Conservation (phyloP, 1,140 invertebrate genomes). For the Drosophila navojoa region DNA sequence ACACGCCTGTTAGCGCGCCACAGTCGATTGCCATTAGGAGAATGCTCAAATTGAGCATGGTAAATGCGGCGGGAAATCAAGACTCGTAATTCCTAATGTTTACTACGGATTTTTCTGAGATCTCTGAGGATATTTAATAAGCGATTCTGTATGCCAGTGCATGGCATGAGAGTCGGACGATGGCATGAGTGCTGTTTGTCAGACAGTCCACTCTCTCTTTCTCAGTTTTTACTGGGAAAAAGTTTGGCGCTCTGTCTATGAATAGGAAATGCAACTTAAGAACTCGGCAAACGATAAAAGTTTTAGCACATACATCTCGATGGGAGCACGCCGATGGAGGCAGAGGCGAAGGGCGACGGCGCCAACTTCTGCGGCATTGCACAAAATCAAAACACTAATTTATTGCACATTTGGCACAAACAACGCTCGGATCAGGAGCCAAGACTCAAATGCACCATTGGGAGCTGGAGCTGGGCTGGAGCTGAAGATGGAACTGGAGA, state of each 20-base stretch:
- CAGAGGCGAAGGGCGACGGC: slow-evolving; percentile 31
- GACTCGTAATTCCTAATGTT: slow-evolving; percentile 69
- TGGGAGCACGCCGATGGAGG: background rate
- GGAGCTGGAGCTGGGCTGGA: slow-evolving; percentile 10
- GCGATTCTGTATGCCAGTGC: slow-evolving; percentile 50
- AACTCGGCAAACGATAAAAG: slow-evolving; percentile 69
- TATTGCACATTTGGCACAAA: slow-evolving; percentile 77
- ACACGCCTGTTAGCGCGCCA: slow-evolving; percentile 56
- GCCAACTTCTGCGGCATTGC: slow-evolving; percentile 63
- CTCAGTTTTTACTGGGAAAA: slow-evolving; percentile 14
- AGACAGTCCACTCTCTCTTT: background rate
- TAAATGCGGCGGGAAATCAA: slow-evolving; percentile 17
- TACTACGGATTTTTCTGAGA: slow-evolving; percentile 21
- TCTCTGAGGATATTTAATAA: slow-evolving; percentile 49
- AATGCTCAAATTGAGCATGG: slow-evolving; percentile 61
- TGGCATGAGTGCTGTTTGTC: slow-evolving; percentile 4
- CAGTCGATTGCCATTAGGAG: slow-evolving; percentile 43
- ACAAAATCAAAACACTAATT: slow-evolving; percentile 81
- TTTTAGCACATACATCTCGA: slow-evolving; percentile 61
- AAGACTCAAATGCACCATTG: slow-evolving; percentile 53
- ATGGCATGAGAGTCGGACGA: slow-evolving; percentile 48
- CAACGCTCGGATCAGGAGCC: slow-evolving; percentile 47
- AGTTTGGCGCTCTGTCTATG: slow-evolving; percentile 63
- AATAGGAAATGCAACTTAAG: slow-evolving; percentile 66
- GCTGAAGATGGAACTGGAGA: background rate